Evolutionary conservation across 2,888 invertebrate species (phyloP).

Genomic region (Seira ritae): DNA sequence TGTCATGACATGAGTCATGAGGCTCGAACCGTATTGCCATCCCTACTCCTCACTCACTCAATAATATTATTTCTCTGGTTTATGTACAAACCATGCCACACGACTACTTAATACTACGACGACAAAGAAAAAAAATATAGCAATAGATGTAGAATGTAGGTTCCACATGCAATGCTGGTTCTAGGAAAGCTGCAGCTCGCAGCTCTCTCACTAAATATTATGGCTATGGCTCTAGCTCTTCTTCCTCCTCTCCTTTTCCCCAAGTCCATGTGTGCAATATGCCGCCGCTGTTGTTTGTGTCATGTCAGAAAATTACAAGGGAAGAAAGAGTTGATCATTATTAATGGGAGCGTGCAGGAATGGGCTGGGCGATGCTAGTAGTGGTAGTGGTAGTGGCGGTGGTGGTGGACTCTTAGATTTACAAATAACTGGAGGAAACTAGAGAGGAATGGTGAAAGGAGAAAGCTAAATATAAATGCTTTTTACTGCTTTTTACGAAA

Average conservation of each 20-base stretch:
- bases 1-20: not conserved
- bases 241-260: not conserved
- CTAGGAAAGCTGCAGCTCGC: not conserved
- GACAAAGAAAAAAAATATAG: not conserved
- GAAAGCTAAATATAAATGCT: constrained; percentile 15
- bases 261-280: constrained; percentile 1
- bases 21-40: no score
- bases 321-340: constrained; percentile 61
- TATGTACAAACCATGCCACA: no score
- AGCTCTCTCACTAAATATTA: not conserved
- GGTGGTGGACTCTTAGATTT: constrained; percentile 51
- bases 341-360: constrained; percentile 59
- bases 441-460: constrained; percentile 4
- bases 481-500: constrained; percentile 34
- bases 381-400: no score
- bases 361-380: constrained; percentile 64
- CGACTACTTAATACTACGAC: no score
- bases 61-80: constrained; percentile 12
- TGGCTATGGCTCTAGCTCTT: not conserved
- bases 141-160: not conserved
- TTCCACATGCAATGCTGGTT: constrained; percentile 1
- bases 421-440: constrained; percentile 33
- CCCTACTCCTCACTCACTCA: not conserved
- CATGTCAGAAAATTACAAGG: constrained; percentile 59
- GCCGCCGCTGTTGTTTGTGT: constrained; percentile 50